phyloP scores from a whole-genome alignment of 2,113 vertebrate species.

The Chaenogobius annularis region DNA sequence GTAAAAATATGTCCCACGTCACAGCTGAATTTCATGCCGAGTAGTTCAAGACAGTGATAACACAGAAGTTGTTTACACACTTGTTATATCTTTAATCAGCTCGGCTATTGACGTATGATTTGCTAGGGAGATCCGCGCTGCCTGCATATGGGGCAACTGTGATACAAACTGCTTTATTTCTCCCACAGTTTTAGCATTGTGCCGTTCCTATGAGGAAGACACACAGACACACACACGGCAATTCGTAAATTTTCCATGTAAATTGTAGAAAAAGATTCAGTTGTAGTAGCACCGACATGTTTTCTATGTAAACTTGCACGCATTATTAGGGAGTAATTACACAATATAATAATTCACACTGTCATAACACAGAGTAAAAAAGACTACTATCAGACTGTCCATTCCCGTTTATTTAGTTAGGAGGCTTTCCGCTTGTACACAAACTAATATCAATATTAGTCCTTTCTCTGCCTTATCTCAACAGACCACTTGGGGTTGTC shows the following conservation, averaged over 20 bases:
- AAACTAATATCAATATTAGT: not conserved
- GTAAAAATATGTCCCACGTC: slow-evolving; percentile 42
- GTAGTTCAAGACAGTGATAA: not conserved
- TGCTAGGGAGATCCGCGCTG: slow-evolving; percentile 89
- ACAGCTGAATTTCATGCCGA: not conserved
- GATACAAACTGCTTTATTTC: slow-evolving; percentile 99
- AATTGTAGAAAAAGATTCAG: too few relatives aligned
- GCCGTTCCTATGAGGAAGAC: slow-evolving; percentile 82
- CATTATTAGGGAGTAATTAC: not conserved
- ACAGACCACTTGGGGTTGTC: slow-evolving; percentile 28
- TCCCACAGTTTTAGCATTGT: slow-evolving; percentile 94
- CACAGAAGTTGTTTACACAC: slow-evolving; percentile 71
- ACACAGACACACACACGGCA: not conserved
- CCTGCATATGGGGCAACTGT: slow-evolving; percentile 98
- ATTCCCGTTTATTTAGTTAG: not conserved
- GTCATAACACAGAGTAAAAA: not conserved
- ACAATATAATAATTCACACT: not conserved
- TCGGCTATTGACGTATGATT: slow-evolving; percentile 98
- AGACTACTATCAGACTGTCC: not conserved
- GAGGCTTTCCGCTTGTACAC: not conserved
- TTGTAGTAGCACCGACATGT: too few relatives aligned
- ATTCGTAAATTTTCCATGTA: not conserved
- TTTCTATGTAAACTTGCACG: not conserved
- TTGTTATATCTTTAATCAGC: slow-evolving; percentile 95
- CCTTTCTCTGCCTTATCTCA: slow-evolving; percentile 26